Conservation (phyloP, 1,140 invertebrate genomes). For the Trichomalopsis sarcophagae region DNA sequence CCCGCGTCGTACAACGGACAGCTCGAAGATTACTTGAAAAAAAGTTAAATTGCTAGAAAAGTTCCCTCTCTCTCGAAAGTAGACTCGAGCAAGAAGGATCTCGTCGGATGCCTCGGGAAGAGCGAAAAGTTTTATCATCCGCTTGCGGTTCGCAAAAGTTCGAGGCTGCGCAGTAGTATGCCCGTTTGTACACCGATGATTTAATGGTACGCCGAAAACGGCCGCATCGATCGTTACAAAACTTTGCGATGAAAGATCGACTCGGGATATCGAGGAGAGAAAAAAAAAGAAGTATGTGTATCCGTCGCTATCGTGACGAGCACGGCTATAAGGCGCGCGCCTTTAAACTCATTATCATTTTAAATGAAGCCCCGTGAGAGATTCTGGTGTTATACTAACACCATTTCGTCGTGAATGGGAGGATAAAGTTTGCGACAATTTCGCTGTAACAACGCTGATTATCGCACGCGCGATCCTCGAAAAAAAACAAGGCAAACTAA, state of each 20-base stretch:
- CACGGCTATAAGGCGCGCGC: not conserved
- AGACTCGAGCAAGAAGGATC: conserved; percentile 5
- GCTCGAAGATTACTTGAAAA: conserved; percentile 14
- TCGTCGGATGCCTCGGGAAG: not conserved
- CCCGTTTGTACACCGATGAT: not conserved
- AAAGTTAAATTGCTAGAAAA: conserved; percentile 40
- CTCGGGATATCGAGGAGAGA: not conserved
- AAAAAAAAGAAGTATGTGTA: not conserved
- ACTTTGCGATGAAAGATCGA: not conserved
- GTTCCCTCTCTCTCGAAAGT: not conserved
- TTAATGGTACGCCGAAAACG: not conserved
- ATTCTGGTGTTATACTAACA: conserved; percentile 13
- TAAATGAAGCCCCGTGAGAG: not conserved
- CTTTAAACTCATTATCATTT: conserved; percentile 27
- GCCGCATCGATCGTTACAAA: not conserved
- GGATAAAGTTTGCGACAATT: conserved; percentile 8
- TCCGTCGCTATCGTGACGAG: too few relatives aligned
- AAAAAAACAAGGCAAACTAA: not conserved
- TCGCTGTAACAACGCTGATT: too few relatives aligned
- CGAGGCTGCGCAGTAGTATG: not conserved
- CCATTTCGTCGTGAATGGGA: not conserved
- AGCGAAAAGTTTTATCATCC: conserved; percentile 37
- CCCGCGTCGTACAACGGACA: not conserved
- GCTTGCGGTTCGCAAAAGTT: not conserved
- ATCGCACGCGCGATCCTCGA: too few relatives aligned